Evolutionary conservation across 2,888 invertebrate genomes (phyloP).

Genomic region (Odontocerum albicorne): DNA sequence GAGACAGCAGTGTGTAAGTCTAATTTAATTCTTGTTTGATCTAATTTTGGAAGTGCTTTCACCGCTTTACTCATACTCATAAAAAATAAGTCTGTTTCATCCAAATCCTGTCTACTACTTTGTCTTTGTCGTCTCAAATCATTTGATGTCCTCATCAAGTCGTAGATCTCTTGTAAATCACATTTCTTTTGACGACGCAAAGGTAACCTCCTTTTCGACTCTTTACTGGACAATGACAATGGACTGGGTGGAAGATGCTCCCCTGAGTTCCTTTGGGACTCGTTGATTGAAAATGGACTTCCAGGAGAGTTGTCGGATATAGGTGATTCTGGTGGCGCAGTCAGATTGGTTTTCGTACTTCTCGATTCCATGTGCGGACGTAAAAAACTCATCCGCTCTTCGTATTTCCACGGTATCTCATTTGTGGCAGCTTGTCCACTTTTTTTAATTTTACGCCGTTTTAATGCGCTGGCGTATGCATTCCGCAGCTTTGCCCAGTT

Average conservation of each 20-base stretch:
- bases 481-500: too few relatives aligned
- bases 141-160: conserved; percentile 22
- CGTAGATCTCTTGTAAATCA: conserved; percentile 28
- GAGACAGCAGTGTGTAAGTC: too few relatives aligned
- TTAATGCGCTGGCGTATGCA: background rate
- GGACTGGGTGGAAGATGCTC: background rate
- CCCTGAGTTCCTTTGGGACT: background rate
- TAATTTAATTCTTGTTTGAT: too few relatives aligned
- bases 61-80: too few relatives aligned
- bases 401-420: conserved; percentile 37
- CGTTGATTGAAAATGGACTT: too few relatives aligned
- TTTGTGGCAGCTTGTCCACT: conserved; percentile 15
- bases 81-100: too few relatives aligned
- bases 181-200: conserved; percentile 2
- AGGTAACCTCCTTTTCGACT: background rate
- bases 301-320: background rate
- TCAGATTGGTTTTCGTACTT: conserved; percentile 27
- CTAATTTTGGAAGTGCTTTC: too few relatives aligned
- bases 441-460: background rate
- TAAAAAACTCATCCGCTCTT: conserved; percentile 38
- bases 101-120: too few relatives aligned
- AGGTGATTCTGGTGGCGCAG: background rate
- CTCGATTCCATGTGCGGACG: conserved; percentile 32
- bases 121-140: too few relatives aligned
- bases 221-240: conserved; percentile 9